phyloP scores from a whole-genome alignment of 2,797 vertebrate species.

The Rhadinocentrus ornatus region DNA sequence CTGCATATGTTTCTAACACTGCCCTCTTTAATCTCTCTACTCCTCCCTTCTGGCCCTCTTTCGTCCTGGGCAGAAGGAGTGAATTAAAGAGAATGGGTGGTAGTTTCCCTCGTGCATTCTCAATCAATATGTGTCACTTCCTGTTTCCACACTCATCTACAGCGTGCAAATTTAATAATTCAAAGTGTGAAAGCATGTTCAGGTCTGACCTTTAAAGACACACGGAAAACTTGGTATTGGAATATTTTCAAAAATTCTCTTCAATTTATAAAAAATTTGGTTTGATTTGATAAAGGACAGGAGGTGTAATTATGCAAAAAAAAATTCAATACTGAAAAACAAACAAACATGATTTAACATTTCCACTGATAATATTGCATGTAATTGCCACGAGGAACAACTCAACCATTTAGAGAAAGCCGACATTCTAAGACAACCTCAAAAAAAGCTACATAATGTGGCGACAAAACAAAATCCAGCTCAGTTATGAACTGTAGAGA shows the following conservation, averaged over 20 bases:
- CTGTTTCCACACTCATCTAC: slow-evolving; percentile 51
- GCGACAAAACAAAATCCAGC: slow-evolving; percentile 3
- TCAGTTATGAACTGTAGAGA: background rate
- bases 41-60: slow-evolving; percentile 10
- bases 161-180: slow-evolving; percentile 7
- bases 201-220: background rate
- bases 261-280: background rate
- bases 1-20: slow-evolving; percentile 36
- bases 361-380: background rate
- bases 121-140: slow-evolving; percentile 30
- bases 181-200: background rate
- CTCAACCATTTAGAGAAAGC: slow-evolving; percentile 2
- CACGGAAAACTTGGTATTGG: background rate
- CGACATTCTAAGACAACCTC: slow-evolving; percentile 3
- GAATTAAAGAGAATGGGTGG: slow-evolving; percentile 35
- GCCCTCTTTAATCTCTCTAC: background rate
- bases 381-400: background rate
- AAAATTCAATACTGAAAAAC: too few species aligned
- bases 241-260: background rate
- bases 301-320: background rate
- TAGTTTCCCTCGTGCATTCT: slow-evolving; percentile 42
- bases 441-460: background rate
- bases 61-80: slow-evolving; percentile 29
- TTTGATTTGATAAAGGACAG: background rate
- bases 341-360: too few species aligned